phyloP scores from a whole-genome alignment of 1,140 invertebrate genomes.

The Drosophila yakuba region DNA sequence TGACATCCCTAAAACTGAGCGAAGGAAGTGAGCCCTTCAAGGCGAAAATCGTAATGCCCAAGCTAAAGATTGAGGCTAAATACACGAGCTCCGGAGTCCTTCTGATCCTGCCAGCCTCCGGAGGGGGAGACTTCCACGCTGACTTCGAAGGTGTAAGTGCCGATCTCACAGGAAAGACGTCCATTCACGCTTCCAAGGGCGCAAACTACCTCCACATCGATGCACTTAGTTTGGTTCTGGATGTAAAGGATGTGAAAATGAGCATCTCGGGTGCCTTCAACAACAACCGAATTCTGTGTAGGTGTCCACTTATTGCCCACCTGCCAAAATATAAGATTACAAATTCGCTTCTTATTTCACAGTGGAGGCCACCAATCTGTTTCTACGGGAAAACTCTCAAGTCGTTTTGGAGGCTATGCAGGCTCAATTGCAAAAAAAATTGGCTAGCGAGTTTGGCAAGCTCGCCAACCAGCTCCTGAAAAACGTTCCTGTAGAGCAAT shows the following conservation, averaged over 20 bases:
- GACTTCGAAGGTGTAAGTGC: constrained; percentile 88
- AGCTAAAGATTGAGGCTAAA: constrained; percentile 88
- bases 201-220: constrained; percentile 88
- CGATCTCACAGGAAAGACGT: constrained; percentile 87
- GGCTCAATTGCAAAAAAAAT: constrained; percentile 88
- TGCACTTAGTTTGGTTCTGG: constrained; percentile 87
- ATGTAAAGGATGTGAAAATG: constrained; percentile 88
- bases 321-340: background rate
- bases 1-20: constrained; percentile 87
- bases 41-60: constrained; percentile 88
- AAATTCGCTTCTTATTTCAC: constrained; percentile 10
- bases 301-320: constrained; percentile 70
- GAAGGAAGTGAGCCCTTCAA: constrained; percentile 88
- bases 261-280: constrained; percentile 88
- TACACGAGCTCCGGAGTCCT: constrained; percentile 90
- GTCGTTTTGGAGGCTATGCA: constrained; percentile 90
- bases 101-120: constrained; percentile 89
- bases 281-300: constrained; percentile 90
- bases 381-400: constrained; percentile 89
- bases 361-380: constrained; percentile 91
- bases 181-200: constrained; percentile 84
- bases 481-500: constrained; percentile 87
- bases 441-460: constrained; percentile 87
- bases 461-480: constrained; percentile 89
- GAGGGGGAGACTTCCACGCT: constrained; percentile 89